These are phyloP conservation scores for Helicoverpa assulta DNA, from an alignment of 2,888 invertebrate species.

Conservation along the genomic window DNA sequence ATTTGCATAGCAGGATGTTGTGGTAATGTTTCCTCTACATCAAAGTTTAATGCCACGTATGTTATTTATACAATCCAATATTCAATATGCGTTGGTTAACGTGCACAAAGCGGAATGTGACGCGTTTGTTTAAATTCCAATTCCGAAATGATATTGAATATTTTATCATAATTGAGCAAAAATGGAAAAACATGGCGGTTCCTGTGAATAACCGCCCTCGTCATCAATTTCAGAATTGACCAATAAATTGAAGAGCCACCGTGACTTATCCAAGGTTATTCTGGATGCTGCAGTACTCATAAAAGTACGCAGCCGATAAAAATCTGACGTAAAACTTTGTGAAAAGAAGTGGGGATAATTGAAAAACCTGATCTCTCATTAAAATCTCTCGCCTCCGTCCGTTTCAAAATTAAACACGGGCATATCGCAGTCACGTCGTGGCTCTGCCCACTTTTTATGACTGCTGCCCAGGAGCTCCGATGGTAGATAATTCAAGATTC, in stretches of 20 bases:
- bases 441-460: conserved; percentile 77
- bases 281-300: conserved; percentile 63
- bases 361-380: conserved; percentile 89
- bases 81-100: conserved; percentile 29
- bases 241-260: conserved; percentile 55
- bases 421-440: conserved; percentile 87
- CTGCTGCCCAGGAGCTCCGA: conserved; percentile 65
- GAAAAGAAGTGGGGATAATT: conserved; percentile 86
- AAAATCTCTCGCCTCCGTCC: conserved; percentile 87
- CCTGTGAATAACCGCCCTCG: conserved; percentile 33
- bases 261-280: conserved; percentile 60
- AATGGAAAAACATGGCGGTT: conserved; percentile 15
- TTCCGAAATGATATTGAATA: conserved; percentile 32
- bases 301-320: conserved; percentile 75
- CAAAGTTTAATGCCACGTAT: conserved; percentile 3
- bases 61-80: conserved; percentile 14
- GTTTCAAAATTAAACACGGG: conserved; percentile 84
- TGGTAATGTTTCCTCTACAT: background rate
- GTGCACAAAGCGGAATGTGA: conserved; percentile 24
- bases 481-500: conserved; percentile 60
- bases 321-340: conserved; percentile 79
- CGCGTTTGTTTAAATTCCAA: conserved; percentile 38
- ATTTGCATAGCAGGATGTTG: background rate
- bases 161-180: conserved; percentile 40
- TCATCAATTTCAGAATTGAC: conserved; percentile 56